Percentiles rank a stretch among this genome's conserved stretches.
These are phyloP conservation scores for Parelbella ahira DNA, from an alignment of 2,888 invertebrate species.

Conservation along the genomic window DNA sequence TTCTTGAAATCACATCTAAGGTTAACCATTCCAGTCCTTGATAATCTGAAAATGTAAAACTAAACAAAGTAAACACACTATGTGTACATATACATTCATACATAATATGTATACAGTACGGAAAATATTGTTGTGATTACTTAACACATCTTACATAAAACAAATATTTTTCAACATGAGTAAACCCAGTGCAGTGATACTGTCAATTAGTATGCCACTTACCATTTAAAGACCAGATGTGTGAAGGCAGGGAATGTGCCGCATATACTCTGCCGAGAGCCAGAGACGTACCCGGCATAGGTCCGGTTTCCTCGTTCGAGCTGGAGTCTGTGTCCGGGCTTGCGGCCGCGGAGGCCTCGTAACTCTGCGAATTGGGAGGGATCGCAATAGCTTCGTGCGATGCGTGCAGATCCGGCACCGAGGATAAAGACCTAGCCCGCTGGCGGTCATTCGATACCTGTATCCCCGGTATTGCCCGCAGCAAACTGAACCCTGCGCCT, in stretches of 20 bases:
- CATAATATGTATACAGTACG: too few relatives aligned
- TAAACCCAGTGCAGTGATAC: too few relatives aligned
- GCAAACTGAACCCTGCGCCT: slow-evolving; percentile 83
- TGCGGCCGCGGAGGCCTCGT: slow-evolving; percentile 83
- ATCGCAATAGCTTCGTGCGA: slow-evolving; percentile 82
- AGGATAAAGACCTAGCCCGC: slow-evolving; percentile 90
- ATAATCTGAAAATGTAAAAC: too few relatives aligned
- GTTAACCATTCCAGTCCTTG: too few relatives aligned
- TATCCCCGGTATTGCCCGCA: slow-evolving; percentile 86
- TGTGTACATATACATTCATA: too few relatives aligned
- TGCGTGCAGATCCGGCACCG: slow-evolving; percentile 87
- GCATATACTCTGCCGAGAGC: slow-evolving; percentile 90
- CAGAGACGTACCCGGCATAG: slow-evolving; percentile 66
- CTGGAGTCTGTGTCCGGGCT: slow-evolving; percentile 85
- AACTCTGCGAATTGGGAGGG: slow-evolving; percentile 83
- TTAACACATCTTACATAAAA: too few relatives aligned
- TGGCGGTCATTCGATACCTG: slow-evolving; percentile 89
- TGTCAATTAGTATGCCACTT: too few relatives aligned
- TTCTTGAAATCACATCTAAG: too few relatives aligned
- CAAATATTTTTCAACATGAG: too few relatives aligned
- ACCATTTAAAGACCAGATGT: slow-evolving; percentile 96
- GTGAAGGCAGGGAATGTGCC: slow-evolving; percentile 93
- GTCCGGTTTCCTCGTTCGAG: slow-evolving; percentile 83
- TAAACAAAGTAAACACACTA: too few relatives aligned
- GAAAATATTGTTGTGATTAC: too few relatives aligned